Evolutionary conservation across 2,888 invertebrate species (phyloP).

Genomic region (Bugulina stolonifera): DNA sequence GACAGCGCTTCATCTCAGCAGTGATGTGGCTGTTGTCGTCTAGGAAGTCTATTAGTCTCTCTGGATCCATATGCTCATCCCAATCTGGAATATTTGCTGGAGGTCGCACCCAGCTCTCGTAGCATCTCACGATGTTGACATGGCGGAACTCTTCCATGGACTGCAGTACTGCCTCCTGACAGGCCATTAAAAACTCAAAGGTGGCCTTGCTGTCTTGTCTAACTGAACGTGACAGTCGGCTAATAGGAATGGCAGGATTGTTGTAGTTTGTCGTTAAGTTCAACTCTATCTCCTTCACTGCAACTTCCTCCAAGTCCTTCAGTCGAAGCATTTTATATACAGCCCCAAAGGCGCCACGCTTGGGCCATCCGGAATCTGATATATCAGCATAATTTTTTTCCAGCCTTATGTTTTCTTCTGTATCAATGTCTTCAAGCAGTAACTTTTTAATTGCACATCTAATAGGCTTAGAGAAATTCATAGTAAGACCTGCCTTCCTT

Average conservation of each 20-base stretch:
- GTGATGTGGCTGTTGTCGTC: neutral
- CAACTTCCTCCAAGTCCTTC: neutral
- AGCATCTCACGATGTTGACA: neutral
- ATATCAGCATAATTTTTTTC: neutral
- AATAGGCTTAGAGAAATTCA: slow-evolving; percentile 13
- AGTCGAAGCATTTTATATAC: neutral
- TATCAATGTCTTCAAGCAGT: neutral
- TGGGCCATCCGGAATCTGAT: neutral
- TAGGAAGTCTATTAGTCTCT: neutral
- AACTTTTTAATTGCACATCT: neutral
- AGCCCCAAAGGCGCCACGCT: neutral
- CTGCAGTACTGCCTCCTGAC: slow-evolving; percentile 19
- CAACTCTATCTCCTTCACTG: slow-evolving; percentile 16
- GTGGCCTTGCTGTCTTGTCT: neutral
- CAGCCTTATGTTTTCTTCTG: neutral
- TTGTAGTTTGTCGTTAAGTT: neutral
- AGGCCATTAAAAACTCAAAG: slow-evolving; percentile 6
- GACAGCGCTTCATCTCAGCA: neutral
- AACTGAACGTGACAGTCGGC: neutral
- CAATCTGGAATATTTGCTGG: neutral
- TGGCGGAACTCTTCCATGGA: neutral
- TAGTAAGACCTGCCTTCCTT: too few relatives aligned
- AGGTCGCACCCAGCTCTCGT: neutral
- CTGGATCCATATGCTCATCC: neutral
- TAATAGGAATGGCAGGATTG: neutral